Percentiles rank a stretch among this genome's conserved stretches.
Conservation (phyloP, 2,888 invertebrate species). For the Andrena trimmerana region DNA sequence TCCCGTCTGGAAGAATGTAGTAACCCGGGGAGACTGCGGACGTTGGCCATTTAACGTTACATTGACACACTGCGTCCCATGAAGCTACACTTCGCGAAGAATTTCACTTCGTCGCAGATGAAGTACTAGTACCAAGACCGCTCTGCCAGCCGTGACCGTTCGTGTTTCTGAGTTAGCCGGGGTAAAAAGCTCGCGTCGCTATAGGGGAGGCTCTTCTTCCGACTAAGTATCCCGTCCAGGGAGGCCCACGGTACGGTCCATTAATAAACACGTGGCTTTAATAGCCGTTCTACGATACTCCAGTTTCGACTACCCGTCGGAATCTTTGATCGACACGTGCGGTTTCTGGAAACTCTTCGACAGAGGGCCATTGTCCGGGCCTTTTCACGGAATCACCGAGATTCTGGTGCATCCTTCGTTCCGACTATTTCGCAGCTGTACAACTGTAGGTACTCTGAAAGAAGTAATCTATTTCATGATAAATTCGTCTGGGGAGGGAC, state of each 20-base stretch:
- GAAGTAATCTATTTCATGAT: no score
- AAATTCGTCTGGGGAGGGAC: no score
- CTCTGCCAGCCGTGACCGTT: no score
- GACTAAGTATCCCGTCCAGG: constrained; percentile 52
- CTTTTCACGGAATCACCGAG: constrained; percentile 21
- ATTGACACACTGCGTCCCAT: no score
- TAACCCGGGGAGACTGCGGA: no score
- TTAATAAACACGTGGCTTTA: constrained; percentile 66
- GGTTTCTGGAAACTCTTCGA: constrained; percentile 61
- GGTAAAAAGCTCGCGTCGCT: constrained; percentile 30
- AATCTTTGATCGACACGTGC: constrained; percentile 56
- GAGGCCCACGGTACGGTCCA: constrained; percentile 44
- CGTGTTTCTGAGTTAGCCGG: not conserved
- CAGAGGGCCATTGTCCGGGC: constrained; percentile 38
- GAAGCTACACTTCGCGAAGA: no score
- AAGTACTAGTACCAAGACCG: not conserved
- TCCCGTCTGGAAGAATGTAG: not conserved
- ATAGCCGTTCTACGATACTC: constrained; percentile 53
- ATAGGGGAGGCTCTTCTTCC: constrained; percentile 10
- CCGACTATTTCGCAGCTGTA: not conserved
- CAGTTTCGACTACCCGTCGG: constrained; percentile 47
- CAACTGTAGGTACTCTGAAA: not conserved
- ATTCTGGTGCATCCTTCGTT: constrained; percentile 5
- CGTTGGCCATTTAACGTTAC: no score
- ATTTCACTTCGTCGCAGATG: no score